Evolutionary conservation across 2,888 invertebrate species (phyloP).

Genomic region (Thecophora atra): DNA sequence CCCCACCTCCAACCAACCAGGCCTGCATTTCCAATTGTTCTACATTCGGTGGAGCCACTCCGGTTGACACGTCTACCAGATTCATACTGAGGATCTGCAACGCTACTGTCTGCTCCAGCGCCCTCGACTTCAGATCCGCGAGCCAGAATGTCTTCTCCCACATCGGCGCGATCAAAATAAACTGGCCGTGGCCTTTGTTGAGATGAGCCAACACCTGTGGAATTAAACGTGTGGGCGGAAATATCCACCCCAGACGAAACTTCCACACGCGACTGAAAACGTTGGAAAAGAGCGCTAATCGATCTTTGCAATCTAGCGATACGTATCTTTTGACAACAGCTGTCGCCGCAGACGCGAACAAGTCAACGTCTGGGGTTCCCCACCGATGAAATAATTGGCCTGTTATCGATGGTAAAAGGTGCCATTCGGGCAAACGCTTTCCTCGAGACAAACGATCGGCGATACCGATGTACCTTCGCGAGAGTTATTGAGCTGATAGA

Average conservation of each 20-base stretch:
- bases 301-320: conserved; percentile 31
- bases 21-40: conserved; percentile 11
- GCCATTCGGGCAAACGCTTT: conserved; percentile 26
- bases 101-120: conserved; percentile 8
- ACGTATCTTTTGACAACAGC: conserved; percentile 26
- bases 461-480: too few species aligned
- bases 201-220: conserved; percentile 33
- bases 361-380: conserved; percentile 37
- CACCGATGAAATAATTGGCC: conserved; percentile 31
- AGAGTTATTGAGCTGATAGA: too few species aligned
- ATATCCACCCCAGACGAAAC: neutral
- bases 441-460: conserved; percentile 33
- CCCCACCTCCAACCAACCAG: too few species aligned
- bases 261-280: conserved; percentile 4
- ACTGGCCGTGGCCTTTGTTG: conserved; percentile 31
- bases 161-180: conserved; percentile 30
- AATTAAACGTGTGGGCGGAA: conserved; percentile 26
- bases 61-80: neutral
- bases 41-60: neutral
- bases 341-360: conserved; percentile 37
- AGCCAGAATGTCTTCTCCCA: conserved; percentile 39
- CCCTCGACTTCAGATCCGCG: conserved; percentile 31
- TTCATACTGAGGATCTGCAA: neutral
- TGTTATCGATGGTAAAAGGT: conserved; percentile 28
- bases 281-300: conserved; percentile 35